Conservation (phyloP, 1,140 invertebrate species). For the Aphaenogaster ashmeadi region DNA sequence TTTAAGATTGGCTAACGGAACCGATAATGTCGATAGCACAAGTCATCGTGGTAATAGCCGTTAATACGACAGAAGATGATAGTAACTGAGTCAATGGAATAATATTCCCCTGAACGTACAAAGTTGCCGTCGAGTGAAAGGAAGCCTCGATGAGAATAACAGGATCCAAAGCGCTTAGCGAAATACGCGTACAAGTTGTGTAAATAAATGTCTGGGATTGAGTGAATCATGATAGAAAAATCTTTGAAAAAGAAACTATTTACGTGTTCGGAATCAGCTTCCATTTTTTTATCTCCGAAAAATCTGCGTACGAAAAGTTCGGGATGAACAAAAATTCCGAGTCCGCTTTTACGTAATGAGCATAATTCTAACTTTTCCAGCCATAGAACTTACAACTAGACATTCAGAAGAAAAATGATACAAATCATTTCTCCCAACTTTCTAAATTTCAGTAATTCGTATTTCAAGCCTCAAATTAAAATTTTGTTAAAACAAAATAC, state of each 20-base stretch:
- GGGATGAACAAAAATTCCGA: background rate
- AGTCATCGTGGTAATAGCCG: conserved; percentile 45
- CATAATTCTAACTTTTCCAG: background rate
- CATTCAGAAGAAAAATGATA: background rate
- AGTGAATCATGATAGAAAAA: conserved; percentile 27
- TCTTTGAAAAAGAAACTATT: background rate
- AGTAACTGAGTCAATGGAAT: conserved; percentile 46
- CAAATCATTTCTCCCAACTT: background rate
- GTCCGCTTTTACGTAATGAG: background rate
- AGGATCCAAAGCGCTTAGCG: conserved; percentile 27
- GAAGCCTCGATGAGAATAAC: conserved; percentile 17
- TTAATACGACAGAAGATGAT: conserved; percentile 37
- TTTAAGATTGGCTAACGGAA: conserved; percentile 49
- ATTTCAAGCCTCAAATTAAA: background rate
- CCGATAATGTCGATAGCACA: conserved; percentile 46
- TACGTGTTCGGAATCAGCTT: background rate
- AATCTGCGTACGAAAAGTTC: background rate
- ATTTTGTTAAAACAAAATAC: background rate
- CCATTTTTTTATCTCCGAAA: background rate
- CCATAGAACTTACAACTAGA: background rate
- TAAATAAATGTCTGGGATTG: conserved; percentile 22
- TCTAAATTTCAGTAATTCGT: conserved; percentile 16
- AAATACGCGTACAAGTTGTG: conserved; percentile 33
- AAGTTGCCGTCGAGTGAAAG: conserved; percentile 36
- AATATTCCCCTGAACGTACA: conserved; percentile 23